Conservation (phyloP, 2,888 invertebrate species). For the Melanostoma scalare region DNA sequence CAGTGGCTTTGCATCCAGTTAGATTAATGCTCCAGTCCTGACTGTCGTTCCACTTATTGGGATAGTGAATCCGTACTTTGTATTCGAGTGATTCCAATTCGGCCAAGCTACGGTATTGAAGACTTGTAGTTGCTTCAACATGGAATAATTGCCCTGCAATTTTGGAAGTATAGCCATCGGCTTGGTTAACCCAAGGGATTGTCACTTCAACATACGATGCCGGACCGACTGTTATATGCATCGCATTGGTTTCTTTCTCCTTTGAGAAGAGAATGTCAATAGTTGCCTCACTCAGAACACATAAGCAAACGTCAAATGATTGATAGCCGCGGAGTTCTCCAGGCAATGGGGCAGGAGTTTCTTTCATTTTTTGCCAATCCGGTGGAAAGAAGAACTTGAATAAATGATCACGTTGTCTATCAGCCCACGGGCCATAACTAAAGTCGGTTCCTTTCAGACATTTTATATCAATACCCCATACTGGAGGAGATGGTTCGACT, state of each 20-base stretch:
- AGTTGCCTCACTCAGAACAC: constrained; percentile 95
- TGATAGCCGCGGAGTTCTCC: constrained; percentile 94
- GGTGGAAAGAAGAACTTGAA: constrained; percentile 98
- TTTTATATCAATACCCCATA: constrained; percentile 97
- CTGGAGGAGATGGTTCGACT: constrained; percentile 95
- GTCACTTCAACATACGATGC: constrained; percentile 98
- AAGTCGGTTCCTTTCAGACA: constrained; percentile 96
- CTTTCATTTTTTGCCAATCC: constrained; percentile 90
- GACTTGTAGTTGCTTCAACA: constrained; percentile 96
- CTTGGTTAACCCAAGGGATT: constrained; percentile 94
- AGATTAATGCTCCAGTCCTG: constrained; percentile 96
- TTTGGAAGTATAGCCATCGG: constrained; percentile 94
- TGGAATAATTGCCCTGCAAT: constrained; percentile 96
- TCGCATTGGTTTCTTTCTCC: constrained; percentile 95
- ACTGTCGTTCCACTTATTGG: constrained; percentile 96
- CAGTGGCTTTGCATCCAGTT: constrained; percentile 96
- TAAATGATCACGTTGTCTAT: constrained; percentile 96
- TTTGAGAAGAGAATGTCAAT: constrained; percentile 98
- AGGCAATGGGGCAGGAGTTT: constrained; percentile 91
- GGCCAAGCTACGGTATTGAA: constrained; percentile 95
- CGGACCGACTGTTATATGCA: constrained; percentile 96
- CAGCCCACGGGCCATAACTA: constrained; percentile 99
- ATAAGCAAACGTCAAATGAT: constrained; percentile 95
- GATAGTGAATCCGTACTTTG: constrained; percentile 90
- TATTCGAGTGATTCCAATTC: constrained; percentile 98